Percentiles rank a stretch among this genome's conserved stretches.
Evolutionary conservation across 2,797 vertebrate species (phyloP).

Genomic region (Dryobates pubescens): DNA sequence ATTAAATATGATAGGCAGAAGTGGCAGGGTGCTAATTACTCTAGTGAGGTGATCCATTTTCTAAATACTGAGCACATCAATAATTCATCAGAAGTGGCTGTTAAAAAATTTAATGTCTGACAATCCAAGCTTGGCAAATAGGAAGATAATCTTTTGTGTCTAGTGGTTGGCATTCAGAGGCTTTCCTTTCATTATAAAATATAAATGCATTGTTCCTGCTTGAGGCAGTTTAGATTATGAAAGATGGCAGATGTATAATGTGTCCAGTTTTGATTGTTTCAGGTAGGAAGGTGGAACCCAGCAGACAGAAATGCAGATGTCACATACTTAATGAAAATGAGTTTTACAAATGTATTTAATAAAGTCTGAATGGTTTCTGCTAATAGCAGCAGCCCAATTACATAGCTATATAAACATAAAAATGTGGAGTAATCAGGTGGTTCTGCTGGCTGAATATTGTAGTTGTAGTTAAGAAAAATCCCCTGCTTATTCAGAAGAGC

Average conservation of each 20-base stretch:
- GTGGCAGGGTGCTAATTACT: conserved; percentile 80
- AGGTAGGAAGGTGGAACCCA: conserved; percentile 60
- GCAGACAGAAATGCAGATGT: conserved; percentile 70
- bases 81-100: conserved; percentile 78
- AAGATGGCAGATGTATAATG: conserved; percentile 75
- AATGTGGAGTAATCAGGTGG: not conserved
- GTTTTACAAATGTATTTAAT: conserved; percentile 69
- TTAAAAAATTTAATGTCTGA: conserved; percentile 78
- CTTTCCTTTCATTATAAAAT: conserved; percentile 77
- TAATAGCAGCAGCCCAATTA: conserved; percentile 58
- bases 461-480: conserved; percentile 4
- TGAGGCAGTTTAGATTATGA: conserved; percentile 71
- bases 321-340: conserved; percentile 69
- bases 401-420: conserved; percentile 39
- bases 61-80: conserved; percentile 78
- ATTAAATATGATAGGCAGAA: conserved; percentile 74
- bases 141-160: conserved; percentile 73
- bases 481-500: not conserved
- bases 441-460: conserved; percentile 18
- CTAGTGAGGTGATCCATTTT: conserved; percentile 77
- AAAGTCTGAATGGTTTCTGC: conserved; percentile 59
- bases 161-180: conserved; percentile 75
- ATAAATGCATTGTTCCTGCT: conserved; percentile 72
- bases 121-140: conserved; percentile 67
- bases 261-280: conserved; percentile 71